Evolutionary conservation across 2,888 invertebrate genomes (phyloP).

Genomic region (Dichetophora obliterata): DNA sequence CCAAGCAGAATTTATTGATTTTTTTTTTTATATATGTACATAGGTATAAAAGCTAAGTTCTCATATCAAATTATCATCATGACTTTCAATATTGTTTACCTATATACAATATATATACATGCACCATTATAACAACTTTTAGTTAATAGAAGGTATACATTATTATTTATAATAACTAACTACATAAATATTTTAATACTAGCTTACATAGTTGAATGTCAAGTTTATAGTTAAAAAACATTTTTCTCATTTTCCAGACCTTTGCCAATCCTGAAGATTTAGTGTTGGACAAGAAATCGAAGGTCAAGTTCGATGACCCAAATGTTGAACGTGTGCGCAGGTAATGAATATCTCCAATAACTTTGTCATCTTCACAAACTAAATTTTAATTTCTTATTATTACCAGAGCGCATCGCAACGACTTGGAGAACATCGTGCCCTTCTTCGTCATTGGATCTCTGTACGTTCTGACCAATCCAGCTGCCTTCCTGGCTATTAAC

Average conservation of each 20-base stretch:
- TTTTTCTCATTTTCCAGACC: conserved; percentile 65
- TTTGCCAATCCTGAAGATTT: conserved; percentile 74
- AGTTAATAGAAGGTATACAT: too few species aligned
- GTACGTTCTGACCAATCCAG: conserved; percentile 72
- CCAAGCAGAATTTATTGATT: too few species aligned
- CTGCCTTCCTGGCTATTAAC: conserved; percentile 69
- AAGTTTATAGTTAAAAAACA: neutral
- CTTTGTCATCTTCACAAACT: neutral
- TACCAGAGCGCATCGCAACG: conserved; percentile 74
- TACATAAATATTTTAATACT: too few species aligned
- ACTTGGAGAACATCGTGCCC: conserved; percentile 74
- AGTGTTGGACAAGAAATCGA: conserved; percentile 58
- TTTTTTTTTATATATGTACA: too few species aligned
- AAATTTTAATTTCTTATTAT: neutral
- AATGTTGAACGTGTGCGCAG: conserved; percentile 72
- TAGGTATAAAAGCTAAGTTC: too few species aligned
- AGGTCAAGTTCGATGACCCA: conserved; percentile 70
- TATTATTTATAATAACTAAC: too few species aligned
- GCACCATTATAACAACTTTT: too few species aligned
- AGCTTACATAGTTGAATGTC: too few species aligned
- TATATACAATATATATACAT: too few species aligned
- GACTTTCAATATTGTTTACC: neutral
- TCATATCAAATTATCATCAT: too few species aligned
- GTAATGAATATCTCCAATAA: conserved; percentile 42
- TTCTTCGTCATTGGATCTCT: conserved; percentile 72